Percentiles rank a stretch among this genome's conserved stretches.
These are phyloP conservation scores for Homalodisca vitripennis DNA, from an alignment of 1,140 invertebrate genomes.

Conservation along the genomic window DNA sequence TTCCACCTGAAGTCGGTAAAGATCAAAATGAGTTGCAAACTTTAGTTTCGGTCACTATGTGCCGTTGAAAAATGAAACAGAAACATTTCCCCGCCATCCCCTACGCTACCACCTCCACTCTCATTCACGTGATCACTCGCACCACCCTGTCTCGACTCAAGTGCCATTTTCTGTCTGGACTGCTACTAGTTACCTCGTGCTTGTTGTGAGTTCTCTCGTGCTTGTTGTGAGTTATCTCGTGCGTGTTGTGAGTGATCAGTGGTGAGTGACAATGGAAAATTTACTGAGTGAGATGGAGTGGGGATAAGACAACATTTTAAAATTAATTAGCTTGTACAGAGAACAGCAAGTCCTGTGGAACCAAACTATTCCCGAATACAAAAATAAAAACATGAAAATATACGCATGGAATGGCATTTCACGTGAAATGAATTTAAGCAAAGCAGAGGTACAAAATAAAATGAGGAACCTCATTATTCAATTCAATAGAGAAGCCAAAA, in stretches of 20 bases:
- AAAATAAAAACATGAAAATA: conserved; percentile 16
- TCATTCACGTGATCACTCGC: not conserved
- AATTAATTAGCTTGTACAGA: conserved; percentile 24
- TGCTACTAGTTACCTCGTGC: not conserved
- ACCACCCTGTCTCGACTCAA: not conserved
- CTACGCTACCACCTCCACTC: not conserved
- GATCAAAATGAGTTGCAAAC: not conserved
- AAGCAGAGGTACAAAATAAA: conserved; percentile 9
- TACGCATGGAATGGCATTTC: conserved; percentile 21
- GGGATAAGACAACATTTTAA: not conserved
- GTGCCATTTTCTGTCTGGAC: not conserved
- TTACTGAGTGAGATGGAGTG: conserved; percentile 16
- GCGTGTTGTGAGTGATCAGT: conserved; percentile 10
- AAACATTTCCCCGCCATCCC: too few species aligned
- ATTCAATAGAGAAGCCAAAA: conserved; percentile 27
- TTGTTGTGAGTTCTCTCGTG: not conserved
- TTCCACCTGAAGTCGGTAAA: not conserved
- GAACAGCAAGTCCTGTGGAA: conserved; percentile 26
- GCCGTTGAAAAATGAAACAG: too few species aligned
- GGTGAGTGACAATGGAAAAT: not conserved
- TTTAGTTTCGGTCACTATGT: not conserved
- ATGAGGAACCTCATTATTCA: conserved; percentile 4
- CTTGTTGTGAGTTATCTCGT: not conserved
- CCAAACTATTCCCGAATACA: conserved; percentile 19
- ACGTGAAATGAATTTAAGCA: not conserved